Evolutionary conservation across 1,140 invertebrate species (phyloP).

Genomic region (Sminthurinus signatus): DNA sequence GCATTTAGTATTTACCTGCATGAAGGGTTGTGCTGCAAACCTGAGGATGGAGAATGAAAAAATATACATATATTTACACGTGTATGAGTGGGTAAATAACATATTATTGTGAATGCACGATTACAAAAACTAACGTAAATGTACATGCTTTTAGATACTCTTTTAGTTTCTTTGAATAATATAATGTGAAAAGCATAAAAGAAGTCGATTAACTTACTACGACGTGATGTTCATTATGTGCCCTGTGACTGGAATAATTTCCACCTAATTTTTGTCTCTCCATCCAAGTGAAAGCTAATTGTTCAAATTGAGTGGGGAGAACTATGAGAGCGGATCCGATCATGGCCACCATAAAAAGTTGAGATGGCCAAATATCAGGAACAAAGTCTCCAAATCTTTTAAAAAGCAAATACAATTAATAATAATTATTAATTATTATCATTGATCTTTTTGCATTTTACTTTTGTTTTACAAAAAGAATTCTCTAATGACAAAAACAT

Average conservation of each 20-base stretch:
- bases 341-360: conserved; percentile 80
- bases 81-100: too few relatives aligned
- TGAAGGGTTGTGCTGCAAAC: conserved; percentile 94
- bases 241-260: conserved; percentile 89
- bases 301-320: conserved; percentile 92
- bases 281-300: conserved; percentile 95
- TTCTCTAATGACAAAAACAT: conserved; percentile 44
- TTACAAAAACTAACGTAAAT: too few relatives aligned
- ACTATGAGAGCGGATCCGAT: conserved; percentile 78
- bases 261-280: conserved; percentile 84
- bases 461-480: too few relatives aligned
- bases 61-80: too few relatives aligned
- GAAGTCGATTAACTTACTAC: conserved; percentile 97
- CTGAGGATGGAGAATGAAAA: too few relatives aligned
- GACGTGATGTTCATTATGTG: conserved; percentile 94
- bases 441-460: too few relatives aligned
- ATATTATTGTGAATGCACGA: too few relatives aligned
- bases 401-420: neutral
- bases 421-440: too few relatives aligned
- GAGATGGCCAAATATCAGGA: conserved; percentile 94
- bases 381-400: conserved; percentile 47
- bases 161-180: too few relatives aligned
- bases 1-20: too few relatives aligned
- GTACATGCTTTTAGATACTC: too few relatives aligned
- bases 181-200: too few relatives aligned